Evolutionary conservation across 1,140 invertebrate genomes (phyloP), one percentile per base, ranked within the genome.

Genomic region (Pygmarrhopalites habei): DNA sequence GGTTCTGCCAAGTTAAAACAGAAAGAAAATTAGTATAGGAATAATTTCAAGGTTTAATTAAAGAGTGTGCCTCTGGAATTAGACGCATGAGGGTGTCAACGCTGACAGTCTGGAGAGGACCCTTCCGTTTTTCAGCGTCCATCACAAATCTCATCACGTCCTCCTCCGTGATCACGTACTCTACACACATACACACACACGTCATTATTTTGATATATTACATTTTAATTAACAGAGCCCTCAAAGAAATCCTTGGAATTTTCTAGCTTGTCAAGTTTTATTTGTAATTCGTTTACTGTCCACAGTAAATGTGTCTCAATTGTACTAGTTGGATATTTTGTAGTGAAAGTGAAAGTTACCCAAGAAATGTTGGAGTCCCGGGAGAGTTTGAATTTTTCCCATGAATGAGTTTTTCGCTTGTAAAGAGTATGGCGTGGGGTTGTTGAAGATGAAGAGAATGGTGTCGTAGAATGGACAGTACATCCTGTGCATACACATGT

Each of bases 391-490:
- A 4, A 66, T 28, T 30, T 43, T 51, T 1, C 26, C 23, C 10
- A 58, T 17, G 19, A 55, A 55, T 25, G 41, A 57, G 0, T 30
- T n/a, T 21, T 66, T 56, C 15, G 60, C 32, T 28, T 57, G 21
- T 4, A 66, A 30, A 5, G 53, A 51, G 3, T 46, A 15, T 14
- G 65, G 65, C 10, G 32, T 60, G 1, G 65, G 65, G 25, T 66
- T 62, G 19, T 62, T 58, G 39, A 66, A 66, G 44, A 62, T 66
- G 56, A 62, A 62, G 14, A 66, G 55, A 1, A 62, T 46, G 0
- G 65, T 66, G 47, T 66, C 65, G 43, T 66, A 66, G 47, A 66
- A 62, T 1, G 65, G 65, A 30, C 60, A 62, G 32, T 66, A 66
- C 60, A 66, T 63, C 44, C 60, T 25, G 14, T 66, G 51, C 65